Evolutionary conservation across 2,888 invertebrate genomes (phyloP).

Genomic region (Capitulum mitella): DNA sequence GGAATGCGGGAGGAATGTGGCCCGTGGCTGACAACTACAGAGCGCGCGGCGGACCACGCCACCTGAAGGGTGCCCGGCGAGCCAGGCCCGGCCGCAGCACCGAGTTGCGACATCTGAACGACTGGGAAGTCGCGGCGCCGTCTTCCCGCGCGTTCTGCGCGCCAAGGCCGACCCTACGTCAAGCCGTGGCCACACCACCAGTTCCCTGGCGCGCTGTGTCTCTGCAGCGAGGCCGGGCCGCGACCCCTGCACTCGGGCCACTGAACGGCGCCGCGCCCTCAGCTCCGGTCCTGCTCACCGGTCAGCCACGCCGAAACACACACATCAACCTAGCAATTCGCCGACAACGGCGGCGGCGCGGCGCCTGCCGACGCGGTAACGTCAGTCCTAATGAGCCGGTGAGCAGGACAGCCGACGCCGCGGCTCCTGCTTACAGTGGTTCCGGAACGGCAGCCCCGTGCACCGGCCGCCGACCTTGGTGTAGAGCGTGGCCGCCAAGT

Average conservation of each 20-base stretch:
- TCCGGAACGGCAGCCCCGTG: not conserved
- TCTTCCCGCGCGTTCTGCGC: not conserved
- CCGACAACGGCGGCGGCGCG: not conserved
- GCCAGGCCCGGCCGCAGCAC: not conserved
- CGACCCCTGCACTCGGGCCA: constrained; percentile 8
- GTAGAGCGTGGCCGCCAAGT: not conserved
- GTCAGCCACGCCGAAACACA: not conserved
- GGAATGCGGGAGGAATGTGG: not conserved
- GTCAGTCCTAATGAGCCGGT: not conserved
- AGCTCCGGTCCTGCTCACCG: not conserved
- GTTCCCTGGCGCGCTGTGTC: no score
- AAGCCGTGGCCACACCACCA: no score
- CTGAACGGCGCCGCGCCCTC: no score
- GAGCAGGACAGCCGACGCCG: not conserved
- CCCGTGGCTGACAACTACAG: not conserved
- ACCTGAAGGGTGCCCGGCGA: not conserved
- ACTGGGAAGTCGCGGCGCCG: not conserved
- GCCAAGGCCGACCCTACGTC: not conserved
- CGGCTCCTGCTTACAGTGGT: not conserved
- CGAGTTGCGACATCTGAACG: not conserved
- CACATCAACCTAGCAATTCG: not conserved
- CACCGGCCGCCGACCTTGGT: no score
- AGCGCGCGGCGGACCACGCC: not conserved
- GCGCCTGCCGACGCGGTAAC: not conserved
- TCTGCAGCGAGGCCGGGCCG: not conserved